These are phyloP conservation scores for Eupleurogrammus muticus DNA, from an alignment of 2,797 vertebrate species.

Conservation along the genomic window DNA sequence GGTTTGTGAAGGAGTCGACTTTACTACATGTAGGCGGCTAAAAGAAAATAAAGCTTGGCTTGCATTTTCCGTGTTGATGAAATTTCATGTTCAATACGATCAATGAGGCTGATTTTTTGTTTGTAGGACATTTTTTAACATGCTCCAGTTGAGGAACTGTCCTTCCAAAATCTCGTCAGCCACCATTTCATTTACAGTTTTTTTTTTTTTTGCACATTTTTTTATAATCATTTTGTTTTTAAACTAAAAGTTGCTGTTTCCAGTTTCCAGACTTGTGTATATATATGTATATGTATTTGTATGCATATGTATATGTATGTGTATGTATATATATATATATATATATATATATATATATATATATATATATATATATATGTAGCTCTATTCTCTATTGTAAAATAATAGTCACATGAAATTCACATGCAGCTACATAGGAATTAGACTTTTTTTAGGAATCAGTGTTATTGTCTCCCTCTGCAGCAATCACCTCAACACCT, in stretches of 20 bases:
- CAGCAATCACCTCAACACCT: slow-evolving; percentile 36
- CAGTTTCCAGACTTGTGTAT: too few relatives aligned
- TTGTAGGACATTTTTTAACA: slow-evolving; percentile 5
- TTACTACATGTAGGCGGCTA: not conserved
- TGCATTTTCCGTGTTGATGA: not conserved
- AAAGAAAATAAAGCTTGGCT: slow-evolving; percentile 13
- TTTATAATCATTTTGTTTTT: not conserved
- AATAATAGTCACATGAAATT: slow-evolving; percentile 1
- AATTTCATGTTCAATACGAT: not conserved
- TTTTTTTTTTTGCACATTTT: too few relatives aligned
- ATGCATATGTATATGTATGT: too few relatives aligned
- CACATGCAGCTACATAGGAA: slow-evolving; percentile 5
- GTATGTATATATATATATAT: too few relatives aligned
- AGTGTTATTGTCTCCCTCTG: slow-evolving; percentile 22
- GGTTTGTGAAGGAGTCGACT: slow-evolving; percentile 13
- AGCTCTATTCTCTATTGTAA: not conserved
- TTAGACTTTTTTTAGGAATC: slow-evolving; percentile 6
- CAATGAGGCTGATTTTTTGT: slow-evolving; percentile 1
- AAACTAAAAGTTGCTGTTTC: not conserved
- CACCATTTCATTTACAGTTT: too few relatives aligned
- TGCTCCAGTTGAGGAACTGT: not conserved
- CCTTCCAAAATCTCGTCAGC: not conserved
- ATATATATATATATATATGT: too few relatives aligned
- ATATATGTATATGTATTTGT: too few relatives aligned
- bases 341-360: too few relatives aligned